Conservation (phyloP, 92 coral and sea anemone species). For the Meandrina meandrites region DNA sequence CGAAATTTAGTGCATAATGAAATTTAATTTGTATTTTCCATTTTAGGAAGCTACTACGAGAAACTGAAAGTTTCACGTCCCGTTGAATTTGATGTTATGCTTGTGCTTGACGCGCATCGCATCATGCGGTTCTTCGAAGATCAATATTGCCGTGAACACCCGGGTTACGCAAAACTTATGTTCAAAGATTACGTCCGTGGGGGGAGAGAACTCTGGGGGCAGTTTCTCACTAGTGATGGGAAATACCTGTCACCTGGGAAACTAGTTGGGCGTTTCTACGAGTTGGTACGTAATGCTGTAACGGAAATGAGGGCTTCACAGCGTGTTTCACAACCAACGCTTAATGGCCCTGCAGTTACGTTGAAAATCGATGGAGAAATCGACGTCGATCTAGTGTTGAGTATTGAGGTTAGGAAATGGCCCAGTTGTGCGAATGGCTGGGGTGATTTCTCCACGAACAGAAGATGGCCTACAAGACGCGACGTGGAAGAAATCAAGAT, state of each 20-base stretch:
- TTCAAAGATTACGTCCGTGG: not conserved
- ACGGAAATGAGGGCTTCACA: not conserved
- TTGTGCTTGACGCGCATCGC: constrained; percentile 25
- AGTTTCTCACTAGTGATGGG: constrained; percentile 46
- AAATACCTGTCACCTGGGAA: constrained; percentile 57
- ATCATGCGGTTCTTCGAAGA: constrained; percentile 14
- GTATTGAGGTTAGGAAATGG: constrained; percentile 52
- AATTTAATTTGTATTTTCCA: not conserved
- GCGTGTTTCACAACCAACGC: not conserved
- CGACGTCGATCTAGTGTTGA: constrained; percentile 48
- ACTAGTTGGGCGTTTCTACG: constrained; percentile 30
- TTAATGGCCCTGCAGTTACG: constrained; percentile 61
- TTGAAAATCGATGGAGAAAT: constrained; percentile 28
- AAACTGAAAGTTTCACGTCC: constrained; percentile 53
- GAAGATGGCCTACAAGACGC: constrained; percentile 32
- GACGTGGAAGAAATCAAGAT: constrained; percentile 42
- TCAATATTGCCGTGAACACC: not conserved
- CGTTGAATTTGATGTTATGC: constrained; percentile 61
- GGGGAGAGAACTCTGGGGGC: constrained; percentile 31
- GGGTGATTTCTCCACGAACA: constrained; percentile 31
- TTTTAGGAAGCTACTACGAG: constrained; percentile 67
- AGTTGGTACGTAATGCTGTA: constrained; percentile 16
- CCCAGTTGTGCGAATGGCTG: constrained; percentile 42
- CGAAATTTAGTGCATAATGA: not conserved
- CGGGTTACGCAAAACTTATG: constrained; percentile 45